Percentiles rank a stretch among this genome's conserved stretches.
These are phyloP conservation scores for Tubulanus polymorphus DNA, from an alignment of 2,888 invertebrate genomes.

Conservation along the genomic window DNA sequence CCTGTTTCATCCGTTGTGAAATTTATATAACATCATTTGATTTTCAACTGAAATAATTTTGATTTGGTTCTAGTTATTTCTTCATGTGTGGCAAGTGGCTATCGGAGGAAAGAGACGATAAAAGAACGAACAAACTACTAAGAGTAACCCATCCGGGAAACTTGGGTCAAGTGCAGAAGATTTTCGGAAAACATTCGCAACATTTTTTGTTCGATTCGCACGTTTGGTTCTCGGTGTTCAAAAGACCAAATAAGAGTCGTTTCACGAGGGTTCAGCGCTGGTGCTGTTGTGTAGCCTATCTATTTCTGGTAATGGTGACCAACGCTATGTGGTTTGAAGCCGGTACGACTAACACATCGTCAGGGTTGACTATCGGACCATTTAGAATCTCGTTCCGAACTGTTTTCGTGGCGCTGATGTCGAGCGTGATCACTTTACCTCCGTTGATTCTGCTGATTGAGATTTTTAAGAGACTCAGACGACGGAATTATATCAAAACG, in stretches of 20 bases:
- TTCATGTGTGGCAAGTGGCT: slow-evolving; percentile 26
- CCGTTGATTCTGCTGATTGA: slow-evolving; percentile 16
- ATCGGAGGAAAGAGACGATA: slow-evolving; percentile 21
- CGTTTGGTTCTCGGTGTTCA: slow-evolving; percentile 25
- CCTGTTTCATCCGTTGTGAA: no score
- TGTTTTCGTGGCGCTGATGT: slow-evolving; percentile 25
- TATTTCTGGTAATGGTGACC: slow-evolving; percentile 27
- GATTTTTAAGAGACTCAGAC: slow-evolving; percentile 20
- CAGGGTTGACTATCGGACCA: slow-evolving; percentile 17
- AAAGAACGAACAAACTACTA: slow-evolving; percentile 19
- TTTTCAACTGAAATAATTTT: no score
- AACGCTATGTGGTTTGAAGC: slow-evolving; percentile 29
- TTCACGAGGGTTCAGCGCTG: slow-evolving; percentile 29
- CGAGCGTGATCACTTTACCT: slow-evolving; percentile 16
- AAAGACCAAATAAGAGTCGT: slow-evolving; percentile 22
- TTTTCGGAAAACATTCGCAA: slow-evolving; percentile 20
- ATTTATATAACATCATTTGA: no score
- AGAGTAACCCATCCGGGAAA: slow-evolving; percentile 12
- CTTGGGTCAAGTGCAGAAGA: slow-evolving; percentile 8
- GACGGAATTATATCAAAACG: slow-evolving; percentile 13
- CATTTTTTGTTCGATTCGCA: slow-evolving; percentile 26
- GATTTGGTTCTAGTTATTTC: slow-evolving; percentile 18
- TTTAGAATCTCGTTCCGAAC: slow-evolving; percentile 24
- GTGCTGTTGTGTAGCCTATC: slow-evolving; percentile 20
- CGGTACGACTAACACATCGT: slow-evolving; percentile 6